Conservation (phyloP, 2,113 vertebrate species). For the Passerina amoena region DNA sequence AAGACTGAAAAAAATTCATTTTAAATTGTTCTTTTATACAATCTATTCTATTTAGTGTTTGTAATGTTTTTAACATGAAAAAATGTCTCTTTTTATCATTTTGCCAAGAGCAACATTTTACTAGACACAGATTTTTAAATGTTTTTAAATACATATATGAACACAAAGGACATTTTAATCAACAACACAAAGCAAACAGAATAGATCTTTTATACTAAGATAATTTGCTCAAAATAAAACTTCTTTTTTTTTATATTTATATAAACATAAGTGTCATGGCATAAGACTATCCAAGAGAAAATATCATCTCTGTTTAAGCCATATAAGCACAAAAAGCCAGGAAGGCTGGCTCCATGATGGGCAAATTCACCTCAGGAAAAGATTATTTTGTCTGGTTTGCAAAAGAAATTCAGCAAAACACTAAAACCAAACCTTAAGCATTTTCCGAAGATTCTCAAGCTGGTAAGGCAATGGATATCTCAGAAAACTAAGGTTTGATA, state of each 20-base stretch:
- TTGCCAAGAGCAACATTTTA: neutral
- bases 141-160: neutral
- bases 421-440: neutral
- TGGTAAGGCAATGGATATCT: neutral
- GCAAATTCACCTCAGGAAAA: neutral
- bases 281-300: neutral
- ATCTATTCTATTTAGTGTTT: neutral
- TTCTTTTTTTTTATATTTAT: neutral
- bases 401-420: neutral
- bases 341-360: neutral
- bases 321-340: constrained; percentile 12
- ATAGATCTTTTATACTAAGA: neutral
- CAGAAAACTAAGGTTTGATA: neutral
- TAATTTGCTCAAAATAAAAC: neutral
- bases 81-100: neutral
- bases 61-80: neutral
- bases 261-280: neutral
- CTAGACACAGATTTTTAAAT: neutral
- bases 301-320: neutral
- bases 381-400: neutral
- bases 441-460: neutral
- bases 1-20: neutral
- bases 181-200: neutral
- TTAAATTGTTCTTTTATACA: neutral
- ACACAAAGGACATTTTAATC: neutral